Percentiles rank a stretch among this genome's conserved stretches.
These are phyloP conservation scores for Nothobranchius furzeri DNA, from an alignment of 2,113 vertebrate genomes.

Conservation along the genomic window DNA sequence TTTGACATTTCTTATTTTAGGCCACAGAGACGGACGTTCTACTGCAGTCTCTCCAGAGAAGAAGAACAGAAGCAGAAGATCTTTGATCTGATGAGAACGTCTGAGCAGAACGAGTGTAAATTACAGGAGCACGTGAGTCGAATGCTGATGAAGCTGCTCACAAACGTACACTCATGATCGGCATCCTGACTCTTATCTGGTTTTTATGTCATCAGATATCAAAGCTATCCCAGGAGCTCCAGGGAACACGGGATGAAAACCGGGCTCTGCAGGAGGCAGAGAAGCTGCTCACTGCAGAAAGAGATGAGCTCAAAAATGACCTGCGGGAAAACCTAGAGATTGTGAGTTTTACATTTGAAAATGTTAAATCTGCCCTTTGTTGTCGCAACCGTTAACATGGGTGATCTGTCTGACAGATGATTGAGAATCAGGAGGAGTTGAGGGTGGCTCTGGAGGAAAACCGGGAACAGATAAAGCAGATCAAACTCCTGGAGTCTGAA, in stretches of 20 bases:
- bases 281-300: conserved; percentile 53
- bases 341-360: conserved; percentile 17
- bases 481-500: conserved; percentile 34
- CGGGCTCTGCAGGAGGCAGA: conserved; percentile 39
- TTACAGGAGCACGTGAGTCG: conserved; percentile 17
- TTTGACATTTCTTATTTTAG: conserved; percentile 10
- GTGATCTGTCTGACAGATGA: conserved; percentile 46
- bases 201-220: conserved; percentile 3
- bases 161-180: accelerated
- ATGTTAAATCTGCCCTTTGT: too few species aligned
- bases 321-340: conserved; percentile 64
- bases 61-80: conserved; percentile 20
- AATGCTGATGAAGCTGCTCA: neutral
- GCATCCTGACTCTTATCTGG: neutral
- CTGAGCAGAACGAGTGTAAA: conserved; percentile 29
- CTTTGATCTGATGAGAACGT: neutral
- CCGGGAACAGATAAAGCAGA: conserved; percentile 7
- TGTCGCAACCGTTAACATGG: neutral
- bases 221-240: conserved; percentile 42
- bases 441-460: conserved; percentile 44
- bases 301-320: conserved; percentile 62
- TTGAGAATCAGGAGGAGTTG: conserved; percentile 64
- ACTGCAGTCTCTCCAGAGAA: conserved; percentile 19
- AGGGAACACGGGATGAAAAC: conserved; percentile 31
- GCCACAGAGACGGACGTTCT: conserved; percentile 2